Evolutionary conservation across 2,797 vertebrate genomes (phyloP).

Genomic region (Podargus strigoides): DNA sequence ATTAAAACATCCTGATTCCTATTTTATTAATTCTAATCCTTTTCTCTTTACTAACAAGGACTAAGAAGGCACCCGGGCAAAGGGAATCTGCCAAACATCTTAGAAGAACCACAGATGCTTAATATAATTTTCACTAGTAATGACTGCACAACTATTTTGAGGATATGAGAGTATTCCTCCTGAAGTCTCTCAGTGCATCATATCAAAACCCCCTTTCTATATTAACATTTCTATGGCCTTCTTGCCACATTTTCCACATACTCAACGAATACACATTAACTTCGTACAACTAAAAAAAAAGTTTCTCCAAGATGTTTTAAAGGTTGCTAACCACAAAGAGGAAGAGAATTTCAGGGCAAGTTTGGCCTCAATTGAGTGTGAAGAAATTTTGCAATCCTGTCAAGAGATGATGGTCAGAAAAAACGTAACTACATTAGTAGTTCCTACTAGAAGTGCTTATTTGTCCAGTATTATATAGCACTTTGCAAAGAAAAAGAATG

Average conservation of each 20-base stretch:
- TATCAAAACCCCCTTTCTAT: background rate
- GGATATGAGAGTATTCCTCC: background rate
- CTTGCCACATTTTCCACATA: background rate
- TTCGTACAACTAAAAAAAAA: too few species aligned
- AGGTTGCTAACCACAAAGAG: background rate
- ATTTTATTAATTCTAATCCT: background rate
- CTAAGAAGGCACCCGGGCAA: background rate
- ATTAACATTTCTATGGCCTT: background rate
- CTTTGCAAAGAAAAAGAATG: background rate
- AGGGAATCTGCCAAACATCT: background rate
- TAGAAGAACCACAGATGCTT: too few species aligned
- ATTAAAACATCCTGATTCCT: background rate
- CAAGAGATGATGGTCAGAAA: background rate
- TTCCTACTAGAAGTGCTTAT: background rate
- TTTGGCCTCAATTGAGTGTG: fast-evolving
- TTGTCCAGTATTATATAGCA: background rate
- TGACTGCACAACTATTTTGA: background rate
- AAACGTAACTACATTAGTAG: background rate
- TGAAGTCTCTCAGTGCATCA: background rate
- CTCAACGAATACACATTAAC: background rate
- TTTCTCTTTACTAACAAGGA: background rate
- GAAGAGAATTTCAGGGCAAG: background rate
- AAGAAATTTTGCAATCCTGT: background rate
- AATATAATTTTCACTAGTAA: background rate
- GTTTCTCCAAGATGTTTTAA: background rate